Percentiles rank a stretch among this genome's conserved stretches.
These are phyloP conservation scores for Microcaecilia unicolor DNA, from an alignment of 2,797 vertebrate species.

Conservation along the genomic window DNA sequence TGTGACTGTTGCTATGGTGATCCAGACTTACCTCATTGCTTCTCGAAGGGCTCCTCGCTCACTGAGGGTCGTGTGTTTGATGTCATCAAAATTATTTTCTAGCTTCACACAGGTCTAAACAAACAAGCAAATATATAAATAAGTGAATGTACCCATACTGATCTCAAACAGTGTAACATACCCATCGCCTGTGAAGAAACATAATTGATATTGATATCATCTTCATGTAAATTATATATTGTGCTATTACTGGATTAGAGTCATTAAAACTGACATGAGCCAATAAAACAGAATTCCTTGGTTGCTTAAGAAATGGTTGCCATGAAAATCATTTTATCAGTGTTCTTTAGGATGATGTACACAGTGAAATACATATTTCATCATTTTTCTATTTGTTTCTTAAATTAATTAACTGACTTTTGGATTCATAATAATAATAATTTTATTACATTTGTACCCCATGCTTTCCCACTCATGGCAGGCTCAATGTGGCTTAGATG, in stretches of 20 bases:
- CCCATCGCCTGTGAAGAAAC: slow-evolving; percentile 20
- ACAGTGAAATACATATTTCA: background rate
- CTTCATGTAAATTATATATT: slow-evolving; percentile 40
- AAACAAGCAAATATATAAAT: no score
- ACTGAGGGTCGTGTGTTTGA: slow-evolving; percentile 82
- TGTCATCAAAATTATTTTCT: slow-evolving; percentile 91
- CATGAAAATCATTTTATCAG: slow-evolving; percentile 48
- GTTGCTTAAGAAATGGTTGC: slow-evolving; percentile 46
- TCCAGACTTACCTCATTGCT: slow-evolving; percentile 80
- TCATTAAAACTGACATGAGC: slow-evolving; percentile 64
- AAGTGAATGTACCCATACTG: slow-evolving; percentile 29
- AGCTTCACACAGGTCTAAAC: slow-evolving; percentile 68
- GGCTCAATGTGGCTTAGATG: no score
- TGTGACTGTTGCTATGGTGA: slow-evolving; percentile 85
- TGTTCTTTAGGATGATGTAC: slow-evolving; percentile 23
- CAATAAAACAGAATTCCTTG: slow-evolving; percentile 30
- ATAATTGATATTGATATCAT: slow-evolving; percentile 26
- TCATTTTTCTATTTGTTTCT: no score
- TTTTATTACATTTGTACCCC: no score
- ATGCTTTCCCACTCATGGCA: no score
- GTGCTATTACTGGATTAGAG: slow-evolving; percentile 42
- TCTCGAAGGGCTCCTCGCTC: slow-evolving; percentile 80
- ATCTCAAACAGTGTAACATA: slow-evolving; percentile 16
- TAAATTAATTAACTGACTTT: no score
- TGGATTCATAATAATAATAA: no score